These are phyloP conservation scores for Platysternon megacephalum DNA, from an alignment of 2,113 vertebrate species.

Conservation along the genomic window DNA sequence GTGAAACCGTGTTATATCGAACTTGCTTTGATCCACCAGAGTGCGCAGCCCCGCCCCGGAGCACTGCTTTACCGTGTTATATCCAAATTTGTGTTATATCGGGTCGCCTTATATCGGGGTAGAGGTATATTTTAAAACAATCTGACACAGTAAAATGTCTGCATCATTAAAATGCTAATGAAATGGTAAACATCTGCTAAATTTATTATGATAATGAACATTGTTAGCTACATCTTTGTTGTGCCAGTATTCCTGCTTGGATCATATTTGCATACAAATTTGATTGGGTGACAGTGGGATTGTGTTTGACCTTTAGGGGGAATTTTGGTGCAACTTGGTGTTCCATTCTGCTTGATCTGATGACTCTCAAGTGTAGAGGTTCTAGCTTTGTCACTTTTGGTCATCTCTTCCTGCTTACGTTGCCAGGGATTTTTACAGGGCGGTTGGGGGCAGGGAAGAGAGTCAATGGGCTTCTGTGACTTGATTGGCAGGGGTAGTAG, in stretches of 20 bases:
- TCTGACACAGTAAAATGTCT: constrained; percentile 62
- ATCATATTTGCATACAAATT: constrained; percentile 64
- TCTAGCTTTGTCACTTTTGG: not conserved
- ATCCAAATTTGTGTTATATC: too few species aligned
- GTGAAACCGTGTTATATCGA: too few species aligned
- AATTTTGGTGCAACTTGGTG: not conserved
- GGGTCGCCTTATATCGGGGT: too few species aligned
- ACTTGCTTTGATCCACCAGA: too few species aligned
- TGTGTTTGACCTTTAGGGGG: constrained; percentile 31
- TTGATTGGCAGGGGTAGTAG: not conserved
- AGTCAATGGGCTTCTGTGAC: not conserved
- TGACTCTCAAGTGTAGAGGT: not conserved
- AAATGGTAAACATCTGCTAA: constrained; percentile 77
- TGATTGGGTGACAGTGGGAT: constrained; percentile 56
- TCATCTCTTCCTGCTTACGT: constrained; percentile 8
- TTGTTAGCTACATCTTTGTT: constrained; percentile 46
- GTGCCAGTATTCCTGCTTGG: constrained; percentile 25
- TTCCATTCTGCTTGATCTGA: not conserved
- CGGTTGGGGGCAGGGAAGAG: not conserved
- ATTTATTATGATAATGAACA: constrained; percentile 71
- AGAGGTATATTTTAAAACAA: constrained; percentile 72
- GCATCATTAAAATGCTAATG: constrained; percentile 77
- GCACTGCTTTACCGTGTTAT: too few species aligned
- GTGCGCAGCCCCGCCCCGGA: too few species aligned
- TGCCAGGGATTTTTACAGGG: not conserved